These are phyloP conservation scores for Dicrurus megarhynchus DNA, from an alignment of 2,113 vertebrate genomes.

Conservation along the genomic window DNA sequence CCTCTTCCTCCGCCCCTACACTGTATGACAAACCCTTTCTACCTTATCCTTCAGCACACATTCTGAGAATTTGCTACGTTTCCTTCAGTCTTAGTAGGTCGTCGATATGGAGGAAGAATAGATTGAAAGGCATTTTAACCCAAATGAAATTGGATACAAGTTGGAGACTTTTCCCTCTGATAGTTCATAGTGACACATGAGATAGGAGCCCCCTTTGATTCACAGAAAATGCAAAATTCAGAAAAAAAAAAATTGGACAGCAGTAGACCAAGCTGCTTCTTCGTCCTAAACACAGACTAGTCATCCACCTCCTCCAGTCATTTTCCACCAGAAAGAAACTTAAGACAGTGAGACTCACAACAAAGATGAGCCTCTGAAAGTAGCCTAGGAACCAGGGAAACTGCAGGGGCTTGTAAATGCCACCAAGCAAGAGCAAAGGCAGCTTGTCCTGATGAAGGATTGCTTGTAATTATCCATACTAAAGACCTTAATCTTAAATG, in stretches of 20 bases:
- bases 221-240: not conserved
- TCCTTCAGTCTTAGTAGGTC: not conserved
- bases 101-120: not conserved
- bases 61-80: not conserved
- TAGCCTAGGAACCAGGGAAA: not conserved
- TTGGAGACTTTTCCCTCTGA: not conserved
- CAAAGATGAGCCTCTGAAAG: not conserved
- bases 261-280: not conserved
- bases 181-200: not conserved
- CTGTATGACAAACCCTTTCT: not conserved
- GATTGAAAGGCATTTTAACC: not conserved
- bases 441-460: not conserved
- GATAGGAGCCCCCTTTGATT: not conserved
- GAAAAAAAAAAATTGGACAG: not conserved
- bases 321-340: not conserved
- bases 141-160: not conserved
- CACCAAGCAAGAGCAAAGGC: not conserved
- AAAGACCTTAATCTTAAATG: conserved; percentile 23
- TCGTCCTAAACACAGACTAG: not conserved
- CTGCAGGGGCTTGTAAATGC: not conserved
- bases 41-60: not conserved
- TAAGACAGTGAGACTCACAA: not conserved
- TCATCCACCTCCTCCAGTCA: not conserved
- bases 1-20: not conserved
- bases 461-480: conserved; percentile 7